Evolutionary conservation across 2,797 vertebrate species (phyloP).

Genomic region (Enteromius argenteus): DNA sequence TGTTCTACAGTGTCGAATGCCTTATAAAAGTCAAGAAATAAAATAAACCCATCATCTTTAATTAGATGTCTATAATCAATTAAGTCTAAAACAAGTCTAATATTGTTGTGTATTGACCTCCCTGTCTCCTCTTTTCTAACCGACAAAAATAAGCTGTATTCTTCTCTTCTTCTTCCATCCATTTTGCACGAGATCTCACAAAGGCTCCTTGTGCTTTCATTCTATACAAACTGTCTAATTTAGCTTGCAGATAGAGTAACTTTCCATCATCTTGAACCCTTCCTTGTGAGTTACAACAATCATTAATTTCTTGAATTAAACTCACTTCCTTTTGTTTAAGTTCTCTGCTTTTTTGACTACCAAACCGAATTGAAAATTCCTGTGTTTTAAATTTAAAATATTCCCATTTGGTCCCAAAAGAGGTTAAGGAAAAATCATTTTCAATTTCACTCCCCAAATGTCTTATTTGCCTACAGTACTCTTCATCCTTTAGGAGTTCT

Average conservation of each 20-base stretch:
- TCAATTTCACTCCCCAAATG: background rate
- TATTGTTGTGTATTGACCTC: no score
- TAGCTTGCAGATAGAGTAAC: conserved; percentile 1
- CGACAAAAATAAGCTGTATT: background rate
- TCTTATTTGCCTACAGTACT: background rate
- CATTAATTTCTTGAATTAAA: background rate
- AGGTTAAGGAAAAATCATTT: background rate
- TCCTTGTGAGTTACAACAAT: background rate
- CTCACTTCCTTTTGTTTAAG: background rate
- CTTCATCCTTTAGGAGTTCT: background rate
- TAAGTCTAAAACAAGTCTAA: no score
- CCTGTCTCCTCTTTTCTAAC: background rate
- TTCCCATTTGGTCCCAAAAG: background rate
- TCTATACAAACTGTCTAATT: background rate
- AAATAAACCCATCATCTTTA: no score
- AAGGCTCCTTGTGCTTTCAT: conserved; percentile 1
- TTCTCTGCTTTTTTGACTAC: background rate
- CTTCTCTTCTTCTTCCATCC: background rate
- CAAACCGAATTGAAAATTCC: background rate
- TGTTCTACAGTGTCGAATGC: no score
- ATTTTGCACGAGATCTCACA: background rate
- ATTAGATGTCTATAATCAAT: no score
- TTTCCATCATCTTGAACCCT: background rate
- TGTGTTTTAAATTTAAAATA: background rate
- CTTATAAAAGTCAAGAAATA: no score